Percentiles rank a stretch among this genome's conserved stretches.
phyloP scores from a whole-genome alignment of 2,888 invertebrate species.

The Morinoia aosen region DNA sequence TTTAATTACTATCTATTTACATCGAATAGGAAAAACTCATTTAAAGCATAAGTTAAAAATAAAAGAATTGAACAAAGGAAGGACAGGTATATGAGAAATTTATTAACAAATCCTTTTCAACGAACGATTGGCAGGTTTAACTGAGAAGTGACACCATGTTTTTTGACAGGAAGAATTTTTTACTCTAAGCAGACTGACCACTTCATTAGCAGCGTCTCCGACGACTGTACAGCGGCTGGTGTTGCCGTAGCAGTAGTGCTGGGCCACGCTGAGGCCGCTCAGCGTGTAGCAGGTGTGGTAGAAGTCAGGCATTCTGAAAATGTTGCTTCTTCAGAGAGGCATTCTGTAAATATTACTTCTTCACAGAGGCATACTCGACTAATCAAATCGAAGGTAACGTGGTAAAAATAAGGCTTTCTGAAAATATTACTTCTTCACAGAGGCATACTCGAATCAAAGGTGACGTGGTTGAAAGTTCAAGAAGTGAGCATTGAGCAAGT shows the following conservation, averaged over 20 bases:
- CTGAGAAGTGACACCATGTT: no score
- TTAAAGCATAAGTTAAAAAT: no score
- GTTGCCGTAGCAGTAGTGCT: conserved; percentile 77
- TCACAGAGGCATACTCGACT: neutral
- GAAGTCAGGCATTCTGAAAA: conserved; percentile 83
- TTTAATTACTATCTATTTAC: no score
- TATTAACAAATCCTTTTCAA: no score
- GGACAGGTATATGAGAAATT: no score
- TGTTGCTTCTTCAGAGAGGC: neutral
- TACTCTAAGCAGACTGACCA: conserved; percentile 73
- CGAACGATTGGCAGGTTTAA: no score
- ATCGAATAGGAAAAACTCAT: no score
- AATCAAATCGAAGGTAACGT: neutral
- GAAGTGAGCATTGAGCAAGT: neutral
- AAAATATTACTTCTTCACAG: neutral
- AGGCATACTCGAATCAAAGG: neutral
- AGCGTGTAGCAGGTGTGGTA: conserved; percentile 98
- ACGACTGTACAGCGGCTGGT: conserved; percentile 74
- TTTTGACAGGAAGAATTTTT: no score
- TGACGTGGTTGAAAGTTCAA: neutral
- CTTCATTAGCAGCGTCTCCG: conserved; percentile 80
- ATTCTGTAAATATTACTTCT: neutral
- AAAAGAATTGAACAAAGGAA: no score
- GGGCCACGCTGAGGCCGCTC: conserved; percentile 94
- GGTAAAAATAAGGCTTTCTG: no score